Evolutionary conservation across 2,797 vertebrate genomes (phyloP).

Genomic region (Diplodus puntazzo): DNA sequence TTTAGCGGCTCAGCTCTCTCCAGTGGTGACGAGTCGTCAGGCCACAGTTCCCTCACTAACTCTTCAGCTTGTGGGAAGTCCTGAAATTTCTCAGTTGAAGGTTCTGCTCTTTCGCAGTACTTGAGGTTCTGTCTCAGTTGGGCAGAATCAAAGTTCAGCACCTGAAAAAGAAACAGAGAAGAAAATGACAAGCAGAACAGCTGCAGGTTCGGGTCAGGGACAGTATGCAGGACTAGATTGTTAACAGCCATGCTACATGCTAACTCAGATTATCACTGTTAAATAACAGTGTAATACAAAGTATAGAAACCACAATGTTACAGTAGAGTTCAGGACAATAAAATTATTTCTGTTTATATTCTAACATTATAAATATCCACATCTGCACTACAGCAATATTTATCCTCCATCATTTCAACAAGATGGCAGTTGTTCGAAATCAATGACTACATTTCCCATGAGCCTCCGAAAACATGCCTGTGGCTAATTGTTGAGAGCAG

Average conservation of each 20-base stretch:
- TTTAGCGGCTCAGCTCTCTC: not conserved
- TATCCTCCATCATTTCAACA: too few relatives aligned
- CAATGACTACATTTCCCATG: too few relatives aligned
- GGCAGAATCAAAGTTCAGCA: not conserved
- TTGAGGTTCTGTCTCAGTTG: slow-evolving; percentile 6
- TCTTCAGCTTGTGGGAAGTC: fast-evolving
- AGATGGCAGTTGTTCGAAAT: too few relatives aligned
- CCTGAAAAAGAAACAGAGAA: not conserved
- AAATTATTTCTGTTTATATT: too few relatives aligned
- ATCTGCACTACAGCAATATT: too few relatives aligned
- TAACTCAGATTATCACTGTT: not conserved
- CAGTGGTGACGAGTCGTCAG: not conserved
- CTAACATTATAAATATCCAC: too few relatives aligned
- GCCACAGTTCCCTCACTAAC: not conserved
- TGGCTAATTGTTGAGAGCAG: too few relatives aligned
- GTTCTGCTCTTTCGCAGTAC: fast-evolving
- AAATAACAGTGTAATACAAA: not conserved
- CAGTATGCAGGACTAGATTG: too few relatives aligned
- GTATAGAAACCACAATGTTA: too few relatives aligned
- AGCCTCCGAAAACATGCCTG: too few relatives aligned
- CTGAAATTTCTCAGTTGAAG: fast-evolving
- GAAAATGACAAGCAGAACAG: not conserved
- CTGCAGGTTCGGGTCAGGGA: not conserved
- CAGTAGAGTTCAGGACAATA: too few relatives aligned
- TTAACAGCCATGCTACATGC: not conserved